phyloP scores from a whole-genome alignment of 2,888 invertebrate species.

The Sycophila texana region DNA sequence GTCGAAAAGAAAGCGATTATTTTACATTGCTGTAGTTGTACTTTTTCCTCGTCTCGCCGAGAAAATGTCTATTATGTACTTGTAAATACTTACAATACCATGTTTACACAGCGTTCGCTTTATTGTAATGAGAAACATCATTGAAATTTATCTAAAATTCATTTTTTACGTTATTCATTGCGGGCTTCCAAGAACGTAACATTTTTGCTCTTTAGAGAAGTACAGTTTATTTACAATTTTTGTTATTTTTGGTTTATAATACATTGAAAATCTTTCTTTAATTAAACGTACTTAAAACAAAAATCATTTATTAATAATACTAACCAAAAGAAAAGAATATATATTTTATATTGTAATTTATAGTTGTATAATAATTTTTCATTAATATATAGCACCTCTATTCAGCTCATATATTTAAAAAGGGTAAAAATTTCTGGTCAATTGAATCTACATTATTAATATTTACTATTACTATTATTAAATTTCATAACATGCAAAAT shows the following conservation, averaged over 20 bases:
- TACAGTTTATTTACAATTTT: slow-evolving; percentile 39
- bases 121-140: slow-evolving; percentile 41
- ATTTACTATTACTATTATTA: not conserved
- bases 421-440: not conserved
- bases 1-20: slow-evolving; percentile 47
- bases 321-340: slow-evolving; percentile 6
- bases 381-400: slow-evolving; percentile 6
- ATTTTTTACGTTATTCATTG: slow-evolving; percentile 14
- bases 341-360: slow-evolving; percentile 4
- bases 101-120: slow-evolving; percentile 36
- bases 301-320: not conserved
- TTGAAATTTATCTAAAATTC: slow-evolving; percentile 16
- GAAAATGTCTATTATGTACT: slow-evolving; percentile 48
- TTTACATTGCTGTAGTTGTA: slow-evolving; percentile 52
- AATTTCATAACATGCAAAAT: not conserved
- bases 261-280: slow-evolving; percentile 8
- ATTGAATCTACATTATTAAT: not conserved
- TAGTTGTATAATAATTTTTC: slow-evolving; percentile 25
- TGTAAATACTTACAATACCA: slow-evolving; percentile 52
- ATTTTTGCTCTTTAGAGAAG: not conserved
- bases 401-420: slow-evolving; percentile 2
- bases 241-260: slow-evolving; percentile 1
- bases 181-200: slow-evolving; percentile 5
- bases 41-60: slow-evolving; percentile 41
- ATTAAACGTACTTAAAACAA: slow-evolving; percentile 7